These are phyloP conservation scores for Sarcophaga peregrina DNA, from an alignment of 1,140 invertebrate species.

Conservation along the genomic window DNA sequence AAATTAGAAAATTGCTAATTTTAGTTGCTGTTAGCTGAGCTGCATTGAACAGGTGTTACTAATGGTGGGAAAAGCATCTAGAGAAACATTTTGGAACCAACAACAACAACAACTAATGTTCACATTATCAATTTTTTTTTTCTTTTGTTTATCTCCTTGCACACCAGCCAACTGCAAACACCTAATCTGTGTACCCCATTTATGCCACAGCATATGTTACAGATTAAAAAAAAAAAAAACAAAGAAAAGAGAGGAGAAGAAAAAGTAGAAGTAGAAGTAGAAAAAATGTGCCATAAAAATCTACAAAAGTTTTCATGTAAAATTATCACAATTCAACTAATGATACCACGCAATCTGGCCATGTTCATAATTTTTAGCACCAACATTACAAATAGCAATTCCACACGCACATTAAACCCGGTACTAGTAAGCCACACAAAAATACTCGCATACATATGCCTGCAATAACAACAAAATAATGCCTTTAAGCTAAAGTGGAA, in stretches of 20 bases:
- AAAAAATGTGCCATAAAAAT: neutral
- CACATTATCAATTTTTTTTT: slow-evolving; percentile 35
- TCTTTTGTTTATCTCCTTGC: neutral
- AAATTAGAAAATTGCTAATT: slow-evolving; percentile 40
- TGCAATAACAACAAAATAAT: slow-evolving; percentile 8
- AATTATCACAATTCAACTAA: slow-evolving; percentile 40
- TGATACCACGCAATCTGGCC: slow-evolving; percentile 38
- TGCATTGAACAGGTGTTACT: slow-evolving; percentile 29
- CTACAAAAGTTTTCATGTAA: slow-evolving; percentile 29
- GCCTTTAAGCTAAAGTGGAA: slow-evolving; percentile 23
- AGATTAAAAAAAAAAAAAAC: neutral
- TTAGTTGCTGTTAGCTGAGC: neutral
- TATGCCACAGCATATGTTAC: neutral
- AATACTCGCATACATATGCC: neutral
- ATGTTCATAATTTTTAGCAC: slow-evolving; percentile 41
- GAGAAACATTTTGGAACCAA: neutral
- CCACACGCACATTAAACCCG: slow-evolving; percentile 19
- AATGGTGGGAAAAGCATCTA: slow-evolving; percentile 41
- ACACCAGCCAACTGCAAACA: neutral
- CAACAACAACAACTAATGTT: neutral
- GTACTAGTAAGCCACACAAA: neutral
- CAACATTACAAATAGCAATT: slow-evolving; percentile 33
- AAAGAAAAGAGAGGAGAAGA: neutral
- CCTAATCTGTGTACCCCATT: neutral
- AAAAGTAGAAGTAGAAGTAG: too few relatives aligned